Evolutionary conservation across 2,113 vertebrate species (phyloP), one percentile per base, ranked within the genome.

Genomic region (Xerus inauris): DNA sequence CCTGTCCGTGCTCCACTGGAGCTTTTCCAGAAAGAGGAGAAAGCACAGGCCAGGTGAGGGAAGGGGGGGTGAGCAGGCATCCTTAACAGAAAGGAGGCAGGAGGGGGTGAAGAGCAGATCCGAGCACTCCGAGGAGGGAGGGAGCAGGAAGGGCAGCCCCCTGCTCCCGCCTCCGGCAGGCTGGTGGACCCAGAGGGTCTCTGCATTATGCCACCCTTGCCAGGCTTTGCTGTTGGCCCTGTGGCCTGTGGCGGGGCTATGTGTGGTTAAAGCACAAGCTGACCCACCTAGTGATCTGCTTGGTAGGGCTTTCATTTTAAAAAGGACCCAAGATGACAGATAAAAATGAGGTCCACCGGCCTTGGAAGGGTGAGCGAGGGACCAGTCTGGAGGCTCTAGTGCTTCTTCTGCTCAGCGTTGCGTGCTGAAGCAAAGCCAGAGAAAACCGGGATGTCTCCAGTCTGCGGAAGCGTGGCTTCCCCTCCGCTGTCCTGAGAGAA

Each of bases 371-470:
- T 64, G 67, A 35, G 80, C 0, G 0, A 38, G 62, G 32, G 35
- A 24, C 30, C 59, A 28, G 59, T 24, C 19, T 0, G 3, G 26
- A 51, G 40, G 47, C 35, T 69, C 28, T n/a, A 0, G 9, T 22
- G 54, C 6, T 59, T 8, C 57, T 35, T 10, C 49, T 7, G 28
- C 20, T n/a, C n/a, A n/a, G 69, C 85, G 14, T 35, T 65, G 4
- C 4, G 54, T 57, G 54, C 35, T 3, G 57, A 20, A 7, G 57
- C 57, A 59, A 8, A 59, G 22, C 24, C 57, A 3, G 22, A 14
- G 57, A 24, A 0, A 6, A 57, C 54, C 16, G 57, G 57, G 57
- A 13, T 6, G 57, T 2, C 9, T 26, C 57, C 24, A 24, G 22
- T 59, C 57, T 26, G 24, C 22, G 0, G 57, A 57, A 20, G 54